Conservation (phyloP, 2,888 invertebrate genomes). For the Apantesis nais region DNA sequence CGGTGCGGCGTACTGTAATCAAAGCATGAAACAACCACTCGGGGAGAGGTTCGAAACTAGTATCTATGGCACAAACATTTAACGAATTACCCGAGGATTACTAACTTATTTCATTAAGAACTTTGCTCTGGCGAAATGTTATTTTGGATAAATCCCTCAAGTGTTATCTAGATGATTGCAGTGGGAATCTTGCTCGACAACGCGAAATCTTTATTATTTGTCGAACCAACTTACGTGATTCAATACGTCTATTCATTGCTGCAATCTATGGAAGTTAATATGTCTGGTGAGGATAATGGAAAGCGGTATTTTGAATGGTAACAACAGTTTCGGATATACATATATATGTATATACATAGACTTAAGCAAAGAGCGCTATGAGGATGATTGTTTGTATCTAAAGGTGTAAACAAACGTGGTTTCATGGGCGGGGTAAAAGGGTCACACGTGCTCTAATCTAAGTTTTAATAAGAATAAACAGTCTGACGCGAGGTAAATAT, state of each 20-base stretch:
- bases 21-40: slow-evolving; percentile 55
- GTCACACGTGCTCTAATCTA: background rate
- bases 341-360: background rate
- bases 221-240: slow-evolving; percentile 25
- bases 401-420: background rate
- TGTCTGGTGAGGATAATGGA: background rate
- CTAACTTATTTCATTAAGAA: slow-evolving; percentile 80
- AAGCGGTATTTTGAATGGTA: background rate
- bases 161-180: slow-evolving; percentile 70
- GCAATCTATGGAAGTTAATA: slow-evolving; percentile 8
- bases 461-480: background rate
- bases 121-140: slow-evolving; percentile 71
- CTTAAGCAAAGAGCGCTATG: background rate
- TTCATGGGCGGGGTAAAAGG: background rate
- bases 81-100: slow-evolving; percentile 77
- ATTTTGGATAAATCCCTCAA: slow-evolving; percentile 73
- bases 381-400: background rate
- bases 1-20: slow-evolving; percentile 45
- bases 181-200: slow-evolving; percentile 53
- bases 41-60: slow-evolving; percentile 56
- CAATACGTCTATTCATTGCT: slow-evolving; percentile 20
- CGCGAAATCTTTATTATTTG: slow-evolving; percentile 44
- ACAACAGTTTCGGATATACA: background rate
- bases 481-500: background rate
- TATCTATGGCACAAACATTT: slow-evolving; percentile 72